Base-by-base conservation (phyloP, 1,140 invertebrate species). In the Lepidostoma basale region DNA sequence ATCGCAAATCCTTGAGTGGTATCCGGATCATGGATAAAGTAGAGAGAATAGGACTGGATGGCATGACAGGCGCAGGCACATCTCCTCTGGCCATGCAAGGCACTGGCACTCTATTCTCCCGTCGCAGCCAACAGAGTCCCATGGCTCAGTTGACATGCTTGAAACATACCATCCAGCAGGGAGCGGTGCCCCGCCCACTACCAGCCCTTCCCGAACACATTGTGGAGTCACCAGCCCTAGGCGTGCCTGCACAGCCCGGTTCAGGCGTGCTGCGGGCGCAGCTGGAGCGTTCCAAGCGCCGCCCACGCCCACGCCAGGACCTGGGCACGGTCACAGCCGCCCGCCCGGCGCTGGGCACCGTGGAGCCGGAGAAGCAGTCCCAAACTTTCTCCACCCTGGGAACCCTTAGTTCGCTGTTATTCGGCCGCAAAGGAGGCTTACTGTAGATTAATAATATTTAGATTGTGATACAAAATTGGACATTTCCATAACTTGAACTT, bases 351-450 rank as follows among this genome's bases (percentile, higher is more conserved):
- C 54, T 67, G 28, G 44, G 70, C 72, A 49, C 73, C 72, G 72
- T 63, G 4, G 73, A 74, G 33, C 68, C 73, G 67, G 76, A 74
- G 52, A 77, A 77, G 73, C 72, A 75, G 62, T 54, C 62, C 28
- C 67, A 70, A 25, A 39, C 74, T 9, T 84, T 86, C 67, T 88
- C 89, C 12, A 86, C 91, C 1, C 81, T 92, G 12, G 92, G 91
- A 58, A 92, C 90, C 22, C 86, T 94, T 56, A 92, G 91, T 81
- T 89, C 89, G 18, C 83, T 94, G 71, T 82, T 93, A 9, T 94
- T 94, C 77, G 92, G 92, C 25, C 83, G 92, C 59, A 94, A 93
- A 76, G 92, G 92, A 44, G 92, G 92, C 12, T 84, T 92, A 70
- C 85, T 93, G 69, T 93, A 88, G 82, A 54, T 62, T 59, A 58